Conservation (phyloP, 1,140 invertebrate species). For the Scaptodrosophila lebanonensis region DNA sequence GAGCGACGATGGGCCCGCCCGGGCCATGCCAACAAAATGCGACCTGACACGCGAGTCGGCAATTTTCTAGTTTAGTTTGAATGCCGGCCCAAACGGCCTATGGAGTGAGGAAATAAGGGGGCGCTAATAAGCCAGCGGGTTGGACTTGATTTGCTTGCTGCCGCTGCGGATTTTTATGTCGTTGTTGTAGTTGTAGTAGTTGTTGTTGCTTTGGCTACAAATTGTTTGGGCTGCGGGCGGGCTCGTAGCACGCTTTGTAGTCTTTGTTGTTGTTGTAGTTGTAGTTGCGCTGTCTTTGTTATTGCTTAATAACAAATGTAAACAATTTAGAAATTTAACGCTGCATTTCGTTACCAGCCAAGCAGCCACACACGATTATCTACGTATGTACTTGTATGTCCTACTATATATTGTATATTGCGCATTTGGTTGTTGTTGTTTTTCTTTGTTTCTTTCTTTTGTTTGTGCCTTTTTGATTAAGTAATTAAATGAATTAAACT, state of each 20-base stretch:
- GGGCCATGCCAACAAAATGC: constrained; percentile 39
- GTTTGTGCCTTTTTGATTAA: constrained; percentile 22
- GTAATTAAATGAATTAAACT: constrained; percentile 41
- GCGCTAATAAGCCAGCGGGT: constrained; percentile 55
- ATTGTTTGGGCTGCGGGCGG: constrained; percentile 11
- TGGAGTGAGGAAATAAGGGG: background rate
- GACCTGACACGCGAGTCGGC: constrained; percentile 66
- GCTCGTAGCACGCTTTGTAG: background rate
- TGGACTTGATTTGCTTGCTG: too few relatives aligned
- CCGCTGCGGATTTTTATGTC: too few relatives aligned
- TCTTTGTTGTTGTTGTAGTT: constrained; percentile 18
- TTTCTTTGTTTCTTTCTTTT: constrained; percentile 4
- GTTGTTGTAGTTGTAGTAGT: constrained; percentile 45
- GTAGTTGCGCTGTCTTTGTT: constrained; percentile 27
- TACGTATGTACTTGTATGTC: too few relatives aligned
- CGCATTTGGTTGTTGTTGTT: background rate
- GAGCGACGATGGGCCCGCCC: too few relatives aligned
- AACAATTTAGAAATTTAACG: constrained; percentile 75
- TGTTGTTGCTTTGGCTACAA: constrained; percentile 14
- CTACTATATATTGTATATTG: constrained; percentile 10
- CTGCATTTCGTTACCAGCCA: constrained; percentile 48
- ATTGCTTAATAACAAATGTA: constrained; percentile 62
- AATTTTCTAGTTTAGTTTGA: constrained; percentile 73
- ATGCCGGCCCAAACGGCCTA: constrained; percentile 51
- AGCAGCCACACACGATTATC: too few relatives aligned